A percentile compares a stretch with the other conserved stretches of the same genome.
phyloP scores from a whole-genome alignment of 2,113 vertebrate species.

The Gopherus flavomarginatus region DNA sequence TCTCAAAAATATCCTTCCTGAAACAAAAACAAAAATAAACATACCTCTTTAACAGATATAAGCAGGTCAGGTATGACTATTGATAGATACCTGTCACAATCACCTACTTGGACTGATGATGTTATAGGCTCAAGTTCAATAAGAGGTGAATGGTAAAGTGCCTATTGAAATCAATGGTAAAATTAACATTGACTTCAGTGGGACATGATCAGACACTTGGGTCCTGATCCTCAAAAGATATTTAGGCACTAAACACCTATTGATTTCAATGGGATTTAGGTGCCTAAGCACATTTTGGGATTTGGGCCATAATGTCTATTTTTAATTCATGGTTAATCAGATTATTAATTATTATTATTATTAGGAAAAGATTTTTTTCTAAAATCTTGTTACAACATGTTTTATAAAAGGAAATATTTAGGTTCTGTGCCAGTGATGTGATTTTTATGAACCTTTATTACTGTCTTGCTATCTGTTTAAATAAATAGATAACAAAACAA shows the following conservation, averaged over 20 bases:
- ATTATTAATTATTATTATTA: not conserved
- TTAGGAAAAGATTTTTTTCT: not conserved
- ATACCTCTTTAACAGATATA: not conserved
- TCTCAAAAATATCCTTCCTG: not conserved
- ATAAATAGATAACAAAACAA: not conserved
- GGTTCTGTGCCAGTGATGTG: not conserved
- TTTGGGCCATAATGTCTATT: not conserved
- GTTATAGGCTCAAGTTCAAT: not conserved
- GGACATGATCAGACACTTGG: not conserved
- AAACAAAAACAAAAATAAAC: not conserved
- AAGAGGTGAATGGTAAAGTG: not conserved
- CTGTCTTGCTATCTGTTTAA: not conserved
- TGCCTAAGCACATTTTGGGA: not conserved
- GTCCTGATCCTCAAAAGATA: not conserved
- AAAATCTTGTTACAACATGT: not conserved
- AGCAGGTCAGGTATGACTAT: not conserved
- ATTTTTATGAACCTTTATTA: not conserved
- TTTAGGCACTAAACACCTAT: not conserved
- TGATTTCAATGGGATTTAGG: not conserved
- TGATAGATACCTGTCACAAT: not conserved
- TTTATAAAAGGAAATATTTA: not conserved
- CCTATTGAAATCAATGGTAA: not conserved
- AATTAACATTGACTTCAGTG: slow-evolving; percentile 19
- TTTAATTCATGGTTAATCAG: not conserved
- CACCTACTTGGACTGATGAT: not conserved